These are phyloP conservation scores for Panorpa germanica DNA, from an alignment of 2,888 invertebrate genomes.

Conservation along the genomic window DNA sequence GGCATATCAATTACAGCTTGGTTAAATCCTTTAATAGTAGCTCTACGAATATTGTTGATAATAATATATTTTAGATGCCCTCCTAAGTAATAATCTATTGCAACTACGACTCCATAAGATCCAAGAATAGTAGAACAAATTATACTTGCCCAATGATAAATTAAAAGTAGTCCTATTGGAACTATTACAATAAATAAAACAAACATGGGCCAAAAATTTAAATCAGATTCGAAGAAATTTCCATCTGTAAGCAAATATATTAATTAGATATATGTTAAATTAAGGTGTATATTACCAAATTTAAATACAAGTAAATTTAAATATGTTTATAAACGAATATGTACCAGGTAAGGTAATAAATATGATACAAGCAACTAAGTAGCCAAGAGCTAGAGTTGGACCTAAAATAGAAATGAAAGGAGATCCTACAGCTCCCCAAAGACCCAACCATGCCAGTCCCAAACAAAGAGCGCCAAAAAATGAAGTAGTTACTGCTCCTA, in stretches of 20 bases:
- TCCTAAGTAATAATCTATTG: constrained; percentile 43
- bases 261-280: too few species aligned
- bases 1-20: constrained; percentile 37
- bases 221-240: constrained; percentile 26
- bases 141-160: constrained; percentile 35
- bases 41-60: constrained; percentile 43
- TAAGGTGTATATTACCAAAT: constrained; percentile 6
- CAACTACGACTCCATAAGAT: constrained; percentile 35
- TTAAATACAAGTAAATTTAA: constrained; percentile 12
- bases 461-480: too few species aligned
- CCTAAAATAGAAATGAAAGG: constrained; percentile 38
- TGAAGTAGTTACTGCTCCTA: constrained; percentile 32
- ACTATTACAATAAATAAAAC: constrained; percentile 27
- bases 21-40: constrained; percentile 35
- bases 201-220: constrained; percentile 46
- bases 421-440: constrained; percentile 42
- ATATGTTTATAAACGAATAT: constrained; percentile 14
- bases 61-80: constrained; percentile 48
- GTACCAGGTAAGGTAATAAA: constrained; percentile 42
- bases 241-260: constrained; percentile 25
- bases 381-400: constrained; percentile 37
- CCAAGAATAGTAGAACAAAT: constrained; percentile 43
- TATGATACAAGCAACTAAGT: constrained; percentile 34
- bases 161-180: constrained; percentile 27
- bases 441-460: constrained; percentile 34